Evolutionary conservation across 2,797 vertebrate species (phyloP), one percentile per base, ranked within the genome.

Genomic region (Pelodytes ibericus): DNA sequence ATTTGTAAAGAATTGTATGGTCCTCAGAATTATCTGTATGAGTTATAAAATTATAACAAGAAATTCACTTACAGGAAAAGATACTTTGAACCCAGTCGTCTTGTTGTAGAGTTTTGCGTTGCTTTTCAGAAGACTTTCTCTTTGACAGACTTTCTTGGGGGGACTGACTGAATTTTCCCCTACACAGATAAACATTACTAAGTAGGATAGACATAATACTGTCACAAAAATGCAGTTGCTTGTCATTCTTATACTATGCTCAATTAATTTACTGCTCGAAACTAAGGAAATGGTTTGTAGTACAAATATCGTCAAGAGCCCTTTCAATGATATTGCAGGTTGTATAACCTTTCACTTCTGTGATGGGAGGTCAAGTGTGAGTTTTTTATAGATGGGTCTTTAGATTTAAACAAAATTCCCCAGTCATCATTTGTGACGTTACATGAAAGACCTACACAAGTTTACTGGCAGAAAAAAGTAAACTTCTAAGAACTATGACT

Each of bases 21-120:
- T 18, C n/a, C 44, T 29, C 15, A 47, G 30, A 47, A 71, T 25
- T 62, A 62, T 72, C 62, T 72, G 13, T 51, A 61, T 51, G 29
- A 78, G 61, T 60, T 51, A 41, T 22, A 47, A 5, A 25, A 9
- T 18, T 47, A 47, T 18, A 22, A 16, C 53, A 24, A 60, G 18
- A 4, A 24, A 22, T 66, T 71, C 80, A 87, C 89, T 92, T 87
- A 90, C 89, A 66, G 88, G 87, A 86, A 89, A 15, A 72, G 81
- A 83, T 69, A 84, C 78, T 78, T 85, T 87, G 74, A 90, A 84
- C 71, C 77, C 73, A 20, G 80, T 22, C 69, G 82, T 81, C 82
- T 87, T 87, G 82, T 84, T 51, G 59, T 77, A 81, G 10, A 92
- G 84, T 6, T 58, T 84, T 57, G 86, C 83, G 27, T 83, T 85